Conservation (phyloP, 2,888 invertebrate genomes). For the Darwinula stevensoni region DNA sequence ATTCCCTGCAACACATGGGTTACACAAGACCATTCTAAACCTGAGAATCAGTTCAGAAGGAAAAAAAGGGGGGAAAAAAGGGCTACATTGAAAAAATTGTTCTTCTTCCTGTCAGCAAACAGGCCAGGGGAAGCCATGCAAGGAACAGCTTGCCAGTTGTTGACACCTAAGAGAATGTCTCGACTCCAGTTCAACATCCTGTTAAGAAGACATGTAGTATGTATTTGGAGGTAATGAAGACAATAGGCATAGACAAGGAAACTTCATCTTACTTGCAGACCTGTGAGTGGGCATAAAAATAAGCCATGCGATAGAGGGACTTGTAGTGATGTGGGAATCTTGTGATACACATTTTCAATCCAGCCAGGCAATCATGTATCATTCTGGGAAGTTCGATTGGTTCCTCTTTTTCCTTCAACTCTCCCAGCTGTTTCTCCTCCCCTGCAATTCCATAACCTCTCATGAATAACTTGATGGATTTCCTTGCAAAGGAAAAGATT, state of each 20-base stretch:
- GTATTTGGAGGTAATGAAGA: too few relatives aligned
- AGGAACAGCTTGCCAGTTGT: slow-evolving; percentile 10
- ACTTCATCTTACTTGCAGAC: too few relatives aligned
- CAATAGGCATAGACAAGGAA: too few relatives aligned
- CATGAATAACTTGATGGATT: too few relatives aligned
- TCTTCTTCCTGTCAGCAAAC: slow-evolving; percentile 50
- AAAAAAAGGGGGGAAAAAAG: slow-evolving; percentile 4
- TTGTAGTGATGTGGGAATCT: slow-evolving; percentile 78
- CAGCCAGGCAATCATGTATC: slow-evolving; percentile 34
- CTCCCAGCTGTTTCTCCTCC: too few relatives aligned
- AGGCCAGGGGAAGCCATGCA: slow-evolving; percentile 38
- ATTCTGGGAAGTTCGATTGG: too few relatives aligned
- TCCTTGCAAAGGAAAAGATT: too few relatives aligned
- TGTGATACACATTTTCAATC: slow-evolving; percentile 50
- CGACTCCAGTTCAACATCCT: slow-evolving; percentile 14
- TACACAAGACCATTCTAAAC: slow-evolving; percentile 10
- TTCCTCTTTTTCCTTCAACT: too few relatives aligned
- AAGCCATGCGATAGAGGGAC: slow-evolving; percentile 56
- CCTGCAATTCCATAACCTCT: too few relatives aligned
- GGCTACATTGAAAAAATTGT: slow-evolving; percentile 62
- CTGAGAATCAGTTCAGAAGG: slow-evolving; percentile 1
- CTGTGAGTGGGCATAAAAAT: slow-evolving; percentile 50
- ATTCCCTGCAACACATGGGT: slow-evolving; percentile 66
- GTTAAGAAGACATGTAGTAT: too few relatives aligned
- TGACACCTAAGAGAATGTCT: slow-evolving; percentile 16